These are phyloP conservation scores for Mantis religiosa DNA, from an alignment of 2,888 invertebrate genomes.

Conservation along the genomic window DNA sequence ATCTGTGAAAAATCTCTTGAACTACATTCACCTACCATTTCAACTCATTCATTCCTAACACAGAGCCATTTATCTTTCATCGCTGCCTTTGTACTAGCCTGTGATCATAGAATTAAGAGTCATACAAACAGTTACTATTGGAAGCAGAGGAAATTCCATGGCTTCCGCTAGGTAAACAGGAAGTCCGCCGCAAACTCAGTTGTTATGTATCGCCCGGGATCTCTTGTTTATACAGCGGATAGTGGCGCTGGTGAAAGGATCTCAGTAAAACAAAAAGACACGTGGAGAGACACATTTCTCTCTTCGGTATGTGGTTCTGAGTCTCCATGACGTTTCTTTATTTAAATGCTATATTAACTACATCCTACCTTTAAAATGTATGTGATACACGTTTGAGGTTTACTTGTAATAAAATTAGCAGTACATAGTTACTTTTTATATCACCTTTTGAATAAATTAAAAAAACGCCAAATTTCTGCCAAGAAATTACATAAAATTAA, in stretches of 20 bases:
- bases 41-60: neutral
- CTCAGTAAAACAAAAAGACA: neutral
- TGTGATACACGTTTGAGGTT: too few species aligned
- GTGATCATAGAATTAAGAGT: neutral
- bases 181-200: neutral
- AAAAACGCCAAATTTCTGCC: too few species aligned
- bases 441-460: too few species aligned
- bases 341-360: too few species aligned
- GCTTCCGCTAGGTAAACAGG: neutral
- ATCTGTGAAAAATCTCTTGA: neutral
- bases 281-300: neutral
- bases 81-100: neutral
- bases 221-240: neutral
- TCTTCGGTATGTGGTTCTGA: too few species aligned
- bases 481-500: too few species aligned
- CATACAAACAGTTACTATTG: neutral
- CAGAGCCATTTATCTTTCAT: neutral
- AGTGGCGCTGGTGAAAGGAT: neutral
- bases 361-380: too few species aligned
- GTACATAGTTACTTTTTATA: too few species aligned
- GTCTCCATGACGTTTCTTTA: too few species aligned
- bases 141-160: neutral
- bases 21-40: neutral
- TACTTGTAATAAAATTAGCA: too few species aligned
- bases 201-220: neutral